Evolutionary conservation across 2,888 invertebrate genomes (phyloP), one percentile per base, ranked within the genome.

Genomic region (Exocentrus adspersus): DNA sequence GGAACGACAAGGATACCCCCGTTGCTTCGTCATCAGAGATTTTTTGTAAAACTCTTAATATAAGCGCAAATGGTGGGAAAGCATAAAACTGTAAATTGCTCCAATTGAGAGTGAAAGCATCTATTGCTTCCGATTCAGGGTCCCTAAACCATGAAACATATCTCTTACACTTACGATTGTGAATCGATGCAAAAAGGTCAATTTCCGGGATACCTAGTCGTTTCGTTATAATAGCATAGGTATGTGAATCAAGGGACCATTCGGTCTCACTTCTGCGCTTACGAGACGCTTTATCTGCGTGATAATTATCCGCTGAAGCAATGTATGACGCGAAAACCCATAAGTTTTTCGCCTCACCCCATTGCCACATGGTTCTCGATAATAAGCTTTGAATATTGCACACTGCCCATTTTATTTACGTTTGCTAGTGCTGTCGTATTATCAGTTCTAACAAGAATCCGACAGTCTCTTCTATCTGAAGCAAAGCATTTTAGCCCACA

Each of bases 271-370:
- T 10, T 1, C 24, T 16, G 32, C 43, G 10, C 14, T n/a, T 54
- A 28, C 73, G 60, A 1, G 75, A 75, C 20, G 67, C 65, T 14
- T 41, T 21, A 57, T 75, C 72, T 2, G 72, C 74, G 6, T 43
- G 43, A 32, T 12, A 37, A 42, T 68, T 72, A 3, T 68, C 54
- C 53, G 43, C 32, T 2, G 71, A 68, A 10, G 43, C 57, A 16
- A 71, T 70, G 28, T 71, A 67, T 9, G 67, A 63, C n/a, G 70
- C 69, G 43, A 61, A 65, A n/a, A 72, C 46, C 46, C 51, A 68
- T 17, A 72, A 48, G 19, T 62, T 61, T 50, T 59, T 62, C 2
- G 19, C 75, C 74, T 64, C 65, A 57, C 24, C 78, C 46, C 9
- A 66, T 45, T 69, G 60, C 68, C 69, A 70, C 19, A 77, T n/a